These are phyloP conservation scores for Calosoma granatense DNA, from an alignment of 1,140 invertebrate genomes.

Conservation along the genomic window DNA sequence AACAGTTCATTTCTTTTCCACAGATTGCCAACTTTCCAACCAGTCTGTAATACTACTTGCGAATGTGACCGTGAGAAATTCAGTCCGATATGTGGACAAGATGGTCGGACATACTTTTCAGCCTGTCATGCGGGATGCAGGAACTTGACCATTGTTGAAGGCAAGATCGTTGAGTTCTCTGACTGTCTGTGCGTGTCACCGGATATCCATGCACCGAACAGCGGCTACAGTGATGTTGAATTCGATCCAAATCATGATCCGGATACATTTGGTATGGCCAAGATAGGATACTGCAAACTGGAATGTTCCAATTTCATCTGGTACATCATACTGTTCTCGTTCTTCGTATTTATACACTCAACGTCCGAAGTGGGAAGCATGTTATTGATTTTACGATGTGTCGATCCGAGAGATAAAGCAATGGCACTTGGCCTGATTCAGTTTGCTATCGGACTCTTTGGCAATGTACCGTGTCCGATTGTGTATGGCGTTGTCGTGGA, in stretches of 20 bases:
- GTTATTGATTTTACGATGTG: conserved; percentile 80
- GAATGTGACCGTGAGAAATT: conserved; percentile 65
- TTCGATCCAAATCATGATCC: conserved; percentile 14
- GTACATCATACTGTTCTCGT: conserved; percentile 77
- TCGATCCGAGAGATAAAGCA: conserved; percentile 83
- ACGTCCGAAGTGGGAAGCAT: conserved; percentile 87
- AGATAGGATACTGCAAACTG: conserved; percentile 65
- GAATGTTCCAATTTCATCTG: conserved; percentile 68
- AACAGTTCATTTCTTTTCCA: conserved; percentile 10
- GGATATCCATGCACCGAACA: conserved; percentile 21
- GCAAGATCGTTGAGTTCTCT: conserved; percentile 56
- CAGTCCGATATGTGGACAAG: conserved; percentile 69
- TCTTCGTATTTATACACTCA: conserved; percentile 84
- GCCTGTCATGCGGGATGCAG: conserved; percentile 81
- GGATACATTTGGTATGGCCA: conserved; percentile 31
- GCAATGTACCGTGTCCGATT: conserved; percentile 87
- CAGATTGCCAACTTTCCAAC: conserved; percentile 39
- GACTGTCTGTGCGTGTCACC: conserved; percentile 63
- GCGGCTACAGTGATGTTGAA: conserved; percentile 30
- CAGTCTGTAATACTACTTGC: conserved; percentile 56
- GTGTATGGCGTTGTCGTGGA: conserved; percentile 87
- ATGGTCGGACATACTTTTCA: conserved; percentile 74
- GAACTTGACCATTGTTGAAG: conserved; percentile 49
- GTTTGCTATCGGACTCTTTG: conserved; percentile 85
- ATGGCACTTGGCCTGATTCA: conserved; percentile 90